Conservation (phyloP, 2,113 vertebrate genomes). For the Varanus komodoensis region DNA sequence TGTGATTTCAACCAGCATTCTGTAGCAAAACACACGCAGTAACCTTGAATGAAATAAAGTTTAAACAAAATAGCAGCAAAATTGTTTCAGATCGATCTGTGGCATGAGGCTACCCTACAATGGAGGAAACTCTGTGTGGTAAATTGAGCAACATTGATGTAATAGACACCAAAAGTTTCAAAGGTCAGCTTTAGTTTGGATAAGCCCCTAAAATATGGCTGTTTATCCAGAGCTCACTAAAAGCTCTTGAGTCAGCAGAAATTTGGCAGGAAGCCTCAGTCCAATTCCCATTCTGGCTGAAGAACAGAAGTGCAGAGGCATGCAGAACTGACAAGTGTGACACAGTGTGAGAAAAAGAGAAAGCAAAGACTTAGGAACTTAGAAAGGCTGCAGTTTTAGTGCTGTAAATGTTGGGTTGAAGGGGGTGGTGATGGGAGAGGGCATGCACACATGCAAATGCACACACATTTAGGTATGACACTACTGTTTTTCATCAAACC, state of each 20-base stretch:
- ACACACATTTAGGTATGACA: neutral
- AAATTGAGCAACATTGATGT: constrained; percentile 1
- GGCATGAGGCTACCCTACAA: neutral
- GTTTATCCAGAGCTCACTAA: constrained; percentile 33
- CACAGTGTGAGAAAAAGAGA: constrained; percentile 5
- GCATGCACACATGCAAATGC: too few species aligned
- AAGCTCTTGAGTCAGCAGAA: constrained; percentile 36
- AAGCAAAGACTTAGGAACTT: constrained; percentile 20
- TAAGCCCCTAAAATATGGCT: constrained; percentile 36
- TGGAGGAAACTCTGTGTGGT: neutral
- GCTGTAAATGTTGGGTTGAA: neutral
- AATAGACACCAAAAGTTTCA: constrained; percentile 1
- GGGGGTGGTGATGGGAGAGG: neutral
- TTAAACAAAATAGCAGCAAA: neutral
- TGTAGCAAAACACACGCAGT: constrained; percentile 23
- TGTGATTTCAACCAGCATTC: constrained; percentile 24
- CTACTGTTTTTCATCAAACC: neutral
- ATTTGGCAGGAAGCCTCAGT: constrained; percentile 34
- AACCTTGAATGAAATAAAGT: constrained; percentile 40
- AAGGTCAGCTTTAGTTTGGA: constrained; percentile 21
- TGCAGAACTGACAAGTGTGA: constrained; percentile 24
- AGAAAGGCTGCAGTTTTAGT: neutral
- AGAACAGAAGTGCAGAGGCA: constrained; percentile 28
- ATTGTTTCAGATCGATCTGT: neutral
- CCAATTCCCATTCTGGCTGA: neutral